A percentile compares a stretch with the other conserved stretches of the same genome.
Conservation (phyloP, 2,797 vertebrate species). For the Rhinoraja longicauda region DNA sequence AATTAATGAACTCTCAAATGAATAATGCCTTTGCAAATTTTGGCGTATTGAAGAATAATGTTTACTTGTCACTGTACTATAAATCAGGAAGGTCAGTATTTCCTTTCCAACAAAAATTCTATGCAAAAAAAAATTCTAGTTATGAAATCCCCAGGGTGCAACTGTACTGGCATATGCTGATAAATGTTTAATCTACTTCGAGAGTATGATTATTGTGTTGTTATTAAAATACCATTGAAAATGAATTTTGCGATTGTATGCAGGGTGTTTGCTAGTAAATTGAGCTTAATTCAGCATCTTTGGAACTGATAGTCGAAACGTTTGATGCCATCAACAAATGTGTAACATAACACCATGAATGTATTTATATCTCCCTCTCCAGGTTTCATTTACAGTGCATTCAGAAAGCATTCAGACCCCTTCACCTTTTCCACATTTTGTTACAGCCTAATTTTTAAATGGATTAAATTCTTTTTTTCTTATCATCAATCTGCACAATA, state of each 20-base stretch:
- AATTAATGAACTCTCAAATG: conserved; percentile 91
- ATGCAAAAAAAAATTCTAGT: conserved; percentile 8
- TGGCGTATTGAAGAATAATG: conserved; percentile 81
- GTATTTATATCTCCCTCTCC: not conserved
- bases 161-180: not conserved
- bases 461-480: too few relatives aligned
- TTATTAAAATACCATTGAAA: conserved; percentile 23
- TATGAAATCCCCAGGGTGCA: not conserved
- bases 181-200: conserved; percentile 24
- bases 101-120: conserved; percentile 39
- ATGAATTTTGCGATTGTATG: not conserved
- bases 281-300: conserved; percentile 57
- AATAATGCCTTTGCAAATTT: conserved; percentile 83
- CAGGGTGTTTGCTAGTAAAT: conserved; percentile 54
- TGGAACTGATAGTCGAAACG: conserved; percentile 47
- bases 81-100: conserved; percentile 49
- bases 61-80: conserved; percentile 63
- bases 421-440: too few relatives aligned
- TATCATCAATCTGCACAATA: too few relatives aligned
- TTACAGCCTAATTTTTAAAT: too few relatives aligned
- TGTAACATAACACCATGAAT: not conserved
- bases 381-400: too few relatives aligned
- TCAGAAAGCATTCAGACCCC: too few relatives aligned
- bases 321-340: conserved; percentile 50
- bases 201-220: conserved; percentile 5